Conservation (phyloP, 1,140 invertebrate genomes). For the Coelopa frigida region DNA sequence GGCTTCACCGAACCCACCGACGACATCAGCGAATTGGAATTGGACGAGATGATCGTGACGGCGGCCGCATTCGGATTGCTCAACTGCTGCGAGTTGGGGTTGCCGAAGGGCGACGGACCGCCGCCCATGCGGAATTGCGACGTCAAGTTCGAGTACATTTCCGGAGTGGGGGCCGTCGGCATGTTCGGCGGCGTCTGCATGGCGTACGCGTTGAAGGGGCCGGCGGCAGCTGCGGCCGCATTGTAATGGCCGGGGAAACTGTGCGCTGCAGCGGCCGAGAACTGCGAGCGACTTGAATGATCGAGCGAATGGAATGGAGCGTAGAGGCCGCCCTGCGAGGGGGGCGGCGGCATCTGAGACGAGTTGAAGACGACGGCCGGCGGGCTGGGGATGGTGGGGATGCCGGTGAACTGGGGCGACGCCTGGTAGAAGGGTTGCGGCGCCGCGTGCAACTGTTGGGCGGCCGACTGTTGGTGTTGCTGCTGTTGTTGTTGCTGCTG, state of each 20-base stretch:
- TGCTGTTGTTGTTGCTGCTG: slow-evolving; percentile 32
- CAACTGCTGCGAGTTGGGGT: slow-evolving; percentile 56
- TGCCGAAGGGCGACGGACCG: slow-evolving; percentile 53
- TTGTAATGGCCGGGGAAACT: slow-evolving; percentile 50
- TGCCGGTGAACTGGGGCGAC: slow-evolving; percentile 59
- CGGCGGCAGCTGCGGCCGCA: slow-evolving; percentile 48
- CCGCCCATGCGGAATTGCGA: slow-evolving; percentile 66
- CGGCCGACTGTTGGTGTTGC: slow-evolving; percentile 19
- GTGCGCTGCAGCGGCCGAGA: slow-evolving; percentile 46
- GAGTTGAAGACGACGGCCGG: slow-evolving; percentile 72
- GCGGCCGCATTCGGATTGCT: slow-evolving; percentile 76
- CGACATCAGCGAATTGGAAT: slow-evolving; percentile 76
- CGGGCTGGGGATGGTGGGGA: slow-evolving; percentile 75
- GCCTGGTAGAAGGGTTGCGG: slow-evolving; percentile 36
- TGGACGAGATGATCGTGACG: slow-evolving; percentile 68
- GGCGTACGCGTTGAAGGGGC: slow-evolving; percentile 55
- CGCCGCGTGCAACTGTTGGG: slow-evolving; percentile 17
- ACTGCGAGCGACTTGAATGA: slow-evolving; percentile 39
- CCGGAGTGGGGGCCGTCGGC: slow-evolving; percentile 57
- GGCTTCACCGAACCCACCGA: slow-evolving; percentile 69
- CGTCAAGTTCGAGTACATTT: slow-evolving; percentile 72
- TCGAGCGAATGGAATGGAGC: slow-evolving; percentile 56
- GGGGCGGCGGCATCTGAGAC: slow-evolving; percentile 58
- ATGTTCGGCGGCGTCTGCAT: slow-evolving; percentile 51
- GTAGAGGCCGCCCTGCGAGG: slow-evolving; percentile 68